Evolutionary conservation across 2,888 invertebrate species (phyloP).

Genomic region (Oligia strigilis): DNA sequence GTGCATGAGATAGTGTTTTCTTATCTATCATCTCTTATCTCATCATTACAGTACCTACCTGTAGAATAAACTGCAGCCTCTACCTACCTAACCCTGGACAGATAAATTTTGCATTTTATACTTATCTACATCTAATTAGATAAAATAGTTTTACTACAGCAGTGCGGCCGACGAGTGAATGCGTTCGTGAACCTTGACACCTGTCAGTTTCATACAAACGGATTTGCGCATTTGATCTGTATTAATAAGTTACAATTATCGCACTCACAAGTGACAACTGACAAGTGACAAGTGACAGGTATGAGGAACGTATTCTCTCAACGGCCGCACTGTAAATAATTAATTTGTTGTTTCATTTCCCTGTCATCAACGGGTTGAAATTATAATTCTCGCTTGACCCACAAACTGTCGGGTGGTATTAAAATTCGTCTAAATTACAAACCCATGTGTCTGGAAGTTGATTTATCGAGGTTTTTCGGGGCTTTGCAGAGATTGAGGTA

Average conservation of each 20-base stretch:
- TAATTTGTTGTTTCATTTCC: not conserved
- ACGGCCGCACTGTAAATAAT: not conserved
- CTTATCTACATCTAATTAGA: not conserved
- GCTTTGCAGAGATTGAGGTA: no score
- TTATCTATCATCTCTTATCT: no score
- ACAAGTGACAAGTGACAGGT: not conserved
- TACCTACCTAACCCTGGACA: not conserved
- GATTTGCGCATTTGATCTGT: not conserved
- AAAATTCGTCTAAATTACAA: not conserved
- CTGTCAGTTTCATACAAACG: not conserved
- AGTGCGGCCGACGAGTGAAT: not conserved
- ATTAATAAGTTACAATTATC: not conserved
- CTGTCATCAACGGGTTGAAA: not conserved
- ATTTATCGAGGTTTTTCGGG: not conserved
- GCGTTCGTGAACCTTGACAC: not conserved
- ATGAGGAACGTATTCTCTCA: not conserved
- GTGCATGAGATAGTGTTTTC: no score
- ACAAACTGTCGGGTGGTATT: not conserved
- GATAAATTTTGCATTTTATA: not conserved
- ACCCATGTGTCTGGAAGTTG: constrained; percentile 7
- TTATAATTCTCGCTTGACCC: not conserved
- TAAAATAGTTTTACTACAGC: not conserved
- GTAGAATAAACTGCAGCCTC: not conserved
- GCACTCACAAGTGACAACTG: not conserved
- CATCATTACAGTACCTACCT: no score